A percentile compares a stretch with the other conserved stretches of the same genome.
Evolutionary conservation across 2,113 vertebrate species (phyloP).

Genomic region (Corythornis vintsioides): DNA sequence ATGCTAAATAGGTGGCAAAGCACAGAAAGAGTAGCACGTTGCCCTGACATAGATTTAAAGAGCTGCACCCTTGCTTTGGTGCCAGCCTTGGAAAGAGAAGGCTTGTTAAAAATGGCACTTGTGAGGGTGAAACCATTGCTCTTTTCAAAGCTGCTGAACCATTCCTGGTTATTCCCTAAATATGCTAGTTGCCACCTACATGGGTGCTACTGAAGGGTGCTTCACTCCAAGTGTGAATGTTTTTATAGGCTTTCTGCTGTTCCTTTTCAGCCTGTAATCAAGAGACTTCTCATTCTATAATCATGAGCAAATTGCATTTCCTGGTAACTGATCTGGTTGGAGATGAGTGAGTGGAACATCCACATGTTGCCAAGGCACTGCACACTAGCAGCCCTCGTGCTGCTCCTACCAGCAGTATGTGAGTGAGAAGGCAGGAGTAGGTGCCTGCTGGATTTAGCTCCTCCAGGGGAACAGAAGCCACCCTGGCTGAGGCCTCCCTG

Average conservation of each 20-base stretch:
- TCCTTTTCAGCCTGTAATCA: background rate
- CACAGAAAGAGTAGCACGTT: background rate
- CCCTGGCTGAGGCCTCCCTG: background rate
- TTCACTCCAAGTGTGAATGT: background rate
- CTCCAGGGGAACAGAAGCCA: background rate
- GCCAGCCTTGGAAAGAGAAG: background rate
- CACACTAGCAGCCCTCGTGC: background rate
- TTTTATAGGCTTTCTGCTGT: background rate
- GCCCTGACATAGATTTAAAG: background rate
- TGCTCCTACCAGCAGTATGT: accelerated
- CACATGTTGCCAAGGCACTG: background rate
- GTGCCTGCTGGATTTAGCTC: background rate
- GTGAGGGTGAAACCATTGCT: background rate
- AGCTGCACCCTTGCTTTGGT: background rate
- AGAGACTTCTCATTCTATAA: background rate
- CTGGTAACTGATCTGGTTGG: background rate
- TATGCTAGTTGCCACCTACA: accelerated
- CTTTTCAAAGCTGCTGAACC: background rate
- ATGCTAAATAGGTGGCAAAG: background rate
- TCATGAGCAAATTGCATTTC: background rate
- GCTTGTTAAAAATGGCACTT: background rate
- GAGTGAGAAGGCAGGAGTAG: background rate
- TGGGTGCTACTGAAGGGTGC: accelerated
- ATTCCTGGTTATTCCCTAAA: background rate
- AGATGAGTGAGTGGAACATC: background rate